Percentiles rank a stretch among this genome's conserved stretches.
Conservation (phyloP, 2,113 vertebrate genomes). For the Scomber japonicus region DNA sequence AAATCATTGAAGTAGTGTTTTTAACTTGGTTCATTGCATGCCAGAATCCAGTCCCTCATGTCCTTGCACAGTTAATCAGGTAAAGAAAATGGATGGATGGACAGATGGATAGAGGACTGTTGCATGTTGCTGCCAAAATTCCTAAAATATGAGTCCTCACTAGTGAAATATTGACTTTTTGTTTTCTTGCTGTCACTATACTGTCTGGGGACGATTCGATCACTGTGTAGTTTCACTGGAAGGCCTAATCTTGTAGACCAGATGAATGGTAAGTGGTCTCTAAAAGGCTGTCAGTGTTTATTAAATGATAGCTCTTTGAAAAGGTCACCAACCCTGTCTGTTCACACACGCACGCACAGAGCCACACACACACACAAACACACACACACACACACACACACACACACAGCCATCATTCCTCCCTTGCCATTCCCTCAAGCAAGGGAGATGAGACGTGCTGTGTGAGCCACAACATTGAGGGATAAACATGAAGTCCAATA, state of each 20-base stretch:
- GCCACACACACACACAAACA: slow-evolving; percentile 12
- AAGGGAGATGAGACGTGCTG: not conserved
- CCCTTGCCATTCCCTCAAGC: slow-evolving; percentile 2
- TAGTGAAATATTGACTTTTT: slow-evolving; percentile 76
- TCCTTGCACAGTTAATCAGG: slow-evolving; percentile 16
- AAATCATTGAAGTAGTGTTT: not conserved
- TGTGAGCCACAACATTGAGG: slow-evolving; percentile 13
- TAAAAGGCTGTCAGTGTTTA: slow-evolving; percentile 82
- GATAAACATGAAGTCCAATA: slow-evolving; percentile 27
- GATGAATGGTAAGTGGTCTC: slow-evolving; percentile 80
- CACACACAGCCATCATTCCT: slow-evolving; percentile 2
- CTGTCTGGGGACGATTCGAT: slow-evolving; percentile 73
- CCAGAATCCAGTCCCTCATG: not conserved
- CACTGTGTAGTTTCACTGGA: slow-evolving; percentile 68
- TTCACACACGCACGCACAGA: slow-evolving; percentile 8
- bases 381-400: not conserved
- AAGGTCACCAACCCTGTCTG: slow-evolving; percentile 73
- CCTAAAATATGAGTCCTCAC: slow-evolving; percentile 65
- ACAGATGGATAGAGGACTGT: slow-evolving; percentile 5
- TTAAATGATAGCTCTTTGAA: slow-evolving; percentile 77
- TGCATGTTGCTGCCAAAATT: slow-evolving; percentile 37
- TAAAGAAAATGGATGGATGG: slow-evolving; percentile 14
- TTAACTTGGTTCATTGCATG: not conserved
- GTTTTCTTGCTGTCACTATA: slow-evolving; percentile 58
- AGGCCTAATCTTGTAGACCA: slow-evolving; percentile 68